Percentiles rank a stretch among this genome's conserved stretches.
phyloP scores from a whole-genome alignment of 2,888 invertebrate species.

The Lasius fuliginosus region DNA sequence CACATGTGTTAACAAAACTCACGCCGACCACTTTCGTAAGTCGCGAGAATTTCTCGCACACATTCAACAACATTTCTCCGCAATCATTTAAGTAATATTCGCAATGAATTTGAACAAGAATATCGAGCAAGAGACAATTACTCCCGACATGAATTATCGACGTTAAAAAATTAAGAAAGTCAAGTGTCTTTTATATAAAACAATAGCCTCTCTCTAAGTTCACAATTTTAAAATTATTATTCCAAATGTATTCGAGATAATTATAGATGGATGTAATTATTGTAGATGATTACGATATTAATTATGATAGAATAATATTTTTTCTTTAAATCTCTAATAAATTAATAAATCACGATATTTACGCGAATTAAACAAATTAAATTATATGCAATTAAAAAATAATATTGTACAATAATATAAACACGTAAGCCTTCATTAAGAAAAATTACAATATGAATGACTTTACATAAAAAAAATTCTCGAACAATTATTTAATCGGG shows the following conservation, averaged over 20 bases:
- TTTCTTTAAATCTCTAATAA: constrained; percentile 10
- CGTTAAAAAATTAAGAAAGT: not conserved
- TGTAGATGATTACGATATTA: not conserved
- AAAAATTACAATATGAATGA: not conserved
- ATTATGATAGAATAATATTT: constrained; percentile 21
- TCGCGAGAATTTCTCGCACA: constrained; percentile 31
- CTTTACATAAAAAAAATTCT: constrained; percentile 18
- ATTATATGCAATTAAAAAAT: not conserved
- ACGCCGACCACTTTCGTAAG: constrained; percentile 48
- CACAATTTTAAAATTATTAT: not conserved
- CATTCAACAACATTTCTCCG: not conserved
- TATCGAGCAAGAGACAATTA: not conserved
- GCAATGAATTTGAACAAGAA: not conserved
- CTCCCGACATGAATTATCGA: not conserved
- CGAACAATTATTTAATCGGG: not conserved
- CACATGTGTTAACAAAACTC: constrained; percentile 31
- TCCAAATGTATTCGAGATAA: not conserved
- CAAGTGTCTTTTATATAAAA: not conserved
- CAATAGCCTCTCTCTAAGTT: not conserved
- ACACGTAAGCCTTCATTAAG: not conserved
- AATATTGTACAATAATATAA: not conserved
- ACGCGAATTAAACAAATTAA: not conserved
- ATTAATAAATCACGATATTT: not conserved
- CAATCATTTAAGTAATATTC: not conserved
- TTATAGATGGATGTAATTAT: not conserved